Base-by-base conservation (phyloP, 2,888 invertebrate genomes). In the Cantharis nigra region DNA sequence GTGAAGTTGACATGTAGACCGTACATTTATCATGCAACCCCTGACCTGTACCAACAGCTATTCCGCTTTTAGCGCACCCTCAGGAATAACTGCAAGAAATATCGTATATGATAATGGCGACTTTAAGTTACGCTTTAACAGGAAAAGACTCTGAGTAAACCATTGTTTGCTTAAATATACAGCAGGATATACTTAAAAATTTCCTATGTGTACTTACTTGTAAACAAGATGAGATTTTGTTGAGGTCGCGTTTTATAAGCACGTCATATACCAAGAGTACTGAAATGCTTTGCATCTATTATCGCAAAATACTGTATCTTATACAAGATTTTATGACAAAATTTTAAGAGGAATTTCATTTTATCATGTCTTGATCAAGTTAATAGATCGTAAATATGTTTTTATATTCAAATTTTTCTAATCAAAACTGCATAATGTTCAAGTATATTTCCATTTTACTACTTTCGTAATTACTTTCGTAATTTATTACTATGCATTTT, bases 1-100 rank as follows among this genome's bases (percentile, higher is more conserved):
- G 81, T 83, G 83, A 80, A 82, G 82, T 83, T 83, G 83, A 82
- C 83, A 81, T 78, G 83, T 79, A 81, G 81, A 80, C 78, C 79
- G 78, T 79, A 79, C 83, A 82, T 83, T 82, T 81, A 83, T 83
- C 83, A 83, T 81, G 80, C 80, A 77, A 80, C 80, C 80, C 81
- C 72, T 81, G 83, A 83, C 83, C 83, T 83, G 80, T 75, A 70
- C 80, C 80, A 83, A 83, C 81, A 79, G 78, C 80, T 79, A 82
- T 82, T 83, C 79, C 80, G 80, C 82, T 79, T 82, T 82, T 82
- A 82, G 79, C 78, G 78, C 78, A 78, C 76, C 69, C 76, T 70
- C 20, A 78, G 78, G 78, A 78, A 76, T 78, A 71, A 74, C 78
- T 67, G 74, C 67, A 80, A 81, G 80, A 78, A 79, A 80, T 78